Percentiles rank a stretch among this genome's conserved stretches.
phyloP scores from a whole-genome alignment of 2,888 invertebrate genomes.

The Drosophila colorata region DNA sequence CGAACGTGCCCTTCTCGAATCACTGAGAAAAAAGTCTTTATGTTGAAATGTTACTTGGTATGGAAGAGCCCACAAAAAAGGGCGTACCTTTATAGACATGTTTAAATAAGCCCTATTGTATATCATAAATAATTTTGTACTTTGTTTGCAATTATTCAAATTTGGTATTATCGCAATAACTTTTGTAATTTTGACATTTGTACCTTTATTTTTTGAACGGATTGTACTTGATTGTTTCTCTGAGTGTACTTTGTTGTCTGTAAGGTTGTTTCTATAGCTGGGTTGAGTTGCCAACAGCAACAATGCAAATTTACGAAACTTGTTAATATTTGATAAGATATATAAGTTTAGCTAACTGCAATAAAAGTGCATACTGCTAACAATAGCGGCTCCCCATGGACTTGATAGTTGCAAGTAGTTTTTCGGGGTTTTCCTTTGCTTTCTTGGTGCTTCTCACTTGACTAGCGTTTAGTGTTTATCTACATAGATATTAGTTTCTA shows the following conservation, averaged over 20 bases:
- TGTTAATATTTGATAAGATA: slow-evolving; percentile 71
- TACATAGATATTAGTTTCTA: not conserved
- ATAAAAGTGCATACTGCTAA: slow-evolving; percentile 32
- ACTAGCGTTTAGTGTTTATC: not conserved
- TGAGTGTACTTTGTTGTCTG: slow-evolving; percentile 2
- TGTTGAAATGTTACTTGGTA: not conserved
- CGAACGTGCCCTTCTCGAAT: slow-evolving; percentile 24
- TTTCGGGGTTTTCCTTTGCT: not conserved
- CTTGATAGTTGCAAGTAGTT: slow-evolving; percentile 1
- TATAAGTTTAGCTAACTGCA: slow-evolving; percentile 64
- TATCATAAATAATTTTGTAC: no score
- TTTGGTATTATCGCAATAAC: no score
- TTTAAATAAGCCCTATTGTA: no score
- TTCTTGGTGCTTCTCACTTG: not conserved
- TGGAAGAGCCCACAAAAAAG: no score
- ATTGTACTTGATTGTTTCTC: not conserved
- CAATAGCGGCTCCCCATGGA: not conserved
- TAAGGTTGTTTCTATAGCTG: slow-evolving; percentile 7
- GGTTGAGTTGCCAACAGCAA: slow-evolving; percentile 11
- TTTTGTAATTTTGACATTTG: no score
- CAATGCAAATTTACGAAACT: slow-evolving; percentile 61
- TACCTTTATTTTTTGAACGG: no score
- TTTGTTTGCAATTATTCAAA: no score
- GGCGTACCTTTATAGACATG: no score
- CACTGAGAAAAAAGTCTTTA: slow-evolving; percentile 4